Percentiles rank a stretch among this genome's conserved stretches.
phyloP scores from a whole-genome alignment of 2,888 invertebrate genomes.

The Folsomia candida region DNA sequence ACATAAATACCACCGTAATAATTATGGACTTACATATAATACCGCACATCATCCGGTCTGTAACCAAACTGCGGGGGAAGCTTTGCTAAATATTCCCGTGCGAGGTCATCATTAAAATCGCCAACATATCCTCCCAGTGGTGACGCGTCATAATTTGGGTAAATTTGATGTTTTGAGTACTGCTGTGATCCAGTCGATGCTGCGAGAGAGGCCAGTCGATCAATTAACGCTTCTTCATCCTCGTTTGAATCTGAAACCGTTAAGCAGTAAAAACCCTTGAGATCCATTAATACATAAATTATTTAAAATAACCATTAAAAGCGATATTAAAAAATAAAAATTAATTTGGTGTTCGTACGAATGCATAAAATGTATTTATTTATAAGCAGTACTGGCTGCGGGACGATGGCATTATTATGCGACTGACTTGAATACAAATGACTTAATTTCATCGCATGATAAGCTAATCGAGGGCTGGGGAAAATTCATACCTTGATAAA shows the following conservation, averaged over 20 bases:
- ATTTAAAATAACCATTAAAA: neutral
- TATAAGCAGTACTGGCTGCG: neutral
- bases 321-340: constrained; percentile 4
- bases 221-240: constrained; percentile 47
- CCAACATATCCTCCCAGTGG: constrained; percentile 23
- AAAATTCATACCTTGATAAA: neutral
- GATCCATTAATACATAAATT: neutral
- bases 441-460: neutral
- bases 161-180: neutral
- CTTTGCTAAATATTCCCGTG: constrained; percentile 26
- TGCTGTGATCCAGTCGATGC: constrained; percentile 24
- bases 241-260: constrained; percentile 26
- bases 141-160: constrained; percentile 30
- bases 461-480: neutral
- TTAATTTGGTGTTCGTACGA: neutral
- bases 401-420: neutral
- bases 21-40: too few relatives aligned
- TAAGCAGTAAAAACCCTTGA: neutral
- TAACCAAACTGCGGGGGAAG: constrained; percentile 46
- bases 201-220: constrained; percentile 40
- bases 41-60: constrained; percentile 43
- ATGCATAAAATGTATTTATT: neutral
- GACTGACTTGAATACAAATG: neutral
- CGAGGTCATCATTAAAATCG: constrained; percentile 15
- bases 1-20: too few relatives aligned